Evolutionary conservation across 92 coral and sea anemone species (phyloP).

Genomic region (Actinostola sp.): DNA sequence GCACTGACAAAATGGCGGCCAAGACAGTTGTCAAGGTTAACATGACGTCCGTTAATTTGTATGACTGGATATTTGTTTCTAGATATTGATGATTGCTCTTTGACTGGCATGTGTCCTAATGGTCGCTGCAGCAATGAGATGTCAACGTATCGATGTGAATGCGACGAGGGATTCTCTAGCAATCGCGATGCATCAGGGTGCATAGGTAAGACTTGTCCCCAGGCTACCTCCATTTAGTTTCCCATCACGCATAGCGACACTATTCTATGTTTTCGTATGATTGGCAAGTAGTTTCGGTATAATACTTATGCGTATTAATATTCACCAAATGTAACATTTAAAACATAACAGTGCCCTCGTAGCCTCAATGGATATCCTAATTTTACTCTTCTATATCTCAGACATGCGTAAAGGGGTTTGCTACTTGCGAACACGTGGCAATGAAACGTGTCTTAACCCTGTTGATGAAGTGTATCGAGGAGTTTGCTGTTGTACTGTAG

Average conservation of each 20-base stretch:
- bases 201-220: conserved; percentile 59
- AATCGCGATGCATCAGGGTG: conserved; percentile 87
- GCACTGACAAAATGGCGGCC: too few species aligned
- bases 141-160: conserved; percentile 87
- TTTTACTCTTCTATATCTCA: conserved; percentile 10
- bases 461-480: conserved; percentile 71
- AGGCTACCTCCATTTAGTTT: too few species aligned
- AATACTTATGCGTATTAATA: too few species aligned
- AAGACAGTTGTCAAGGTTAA: too few species aligned
- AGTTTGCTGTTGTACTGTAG: conserved; percentile 89
- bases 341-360: too few species aligned
- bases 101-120: conserved; percentile 95
- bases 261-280: neutral
- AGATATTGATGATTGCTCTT: conserved; percentile 95
- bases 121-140: conserved; percentile 89
- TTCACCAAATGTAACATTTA: too few species aligned
- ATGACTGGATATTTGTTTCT: too few species aligned
- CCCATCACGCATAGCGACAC: too few species aligned
- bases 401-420: conserved; percentile 93
- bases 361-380: neutral
- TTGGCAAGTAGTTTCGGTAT: neutral
- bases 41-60: too few species aligned
- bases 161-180: conserved; percentile 82
- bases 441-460: conserved; percentile 77
- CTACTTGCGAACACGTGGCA: conserved; percentile 63